phyloP scores from a whole-genome alignment of 2,113 vertebrate species.

The Ailuropoda melanoleuca region DNA sequence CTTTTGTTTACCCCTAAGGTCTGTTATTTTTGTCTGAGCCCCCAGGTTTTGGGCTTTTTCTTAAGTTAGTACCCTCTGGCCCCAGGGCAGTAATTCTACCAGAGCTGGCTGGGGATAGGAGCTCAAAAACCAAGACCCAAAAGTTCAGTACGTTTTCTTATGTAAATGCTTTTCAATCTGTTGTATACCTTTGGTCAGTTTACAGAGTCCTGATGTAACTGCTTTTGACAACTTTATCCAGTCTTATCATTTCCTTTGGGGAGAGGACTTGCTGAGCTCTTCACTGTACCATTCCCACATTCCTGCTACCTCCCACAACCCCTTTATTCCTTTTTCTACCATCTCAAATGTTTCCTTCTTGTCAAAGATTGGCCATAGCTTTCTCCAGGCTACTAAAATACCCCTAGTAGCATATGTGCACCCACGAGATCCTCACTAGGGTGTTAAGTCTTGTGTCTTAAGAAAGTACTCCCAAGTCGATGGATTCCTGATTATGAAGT shows the following conservation, averaged over 20 bases:
- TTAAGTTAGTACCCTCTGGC: not conserved
- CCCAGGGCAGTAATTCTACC: not conserved
- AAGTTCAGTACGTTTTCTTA: not conserved
- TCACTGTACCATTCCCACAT: not conserved
- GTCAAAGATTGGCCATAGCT: not conserved
- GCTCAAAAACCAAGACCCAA: not conserved
- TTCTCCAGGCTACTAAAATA: not conserved
- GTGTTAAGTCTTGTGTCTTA: not conserved
- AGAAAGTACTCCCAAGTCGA: not conserved
- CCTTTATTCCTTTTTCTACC: not conserved
- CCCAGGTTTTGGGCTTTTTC: not conserved
- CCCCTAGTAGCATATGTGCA: not conserved
- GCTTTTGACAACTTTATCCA: not conserved
- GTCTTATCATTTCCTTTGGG: not conserved
- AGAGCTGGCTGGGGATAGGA: not conserved
- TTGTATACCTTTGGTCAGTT: not conserved
- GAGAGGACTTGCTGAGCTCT: not conserved
- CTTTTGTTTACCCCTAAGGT: not conserved
- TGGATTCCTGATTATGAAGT: not conserved
- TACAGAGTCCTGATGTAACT: not conserved
- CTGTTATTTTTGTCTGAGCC: not conserved
- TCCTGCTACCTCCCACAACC: not conserved
- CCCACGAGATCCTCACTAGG: not conserved
- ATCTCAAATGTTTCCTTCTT: not conserved
- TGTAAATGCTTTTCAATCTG: not conserved